phyloP scores from a whole-genome alignment of 2,888 invertebrate genomes.

The Portevinia maculata region DNA sequence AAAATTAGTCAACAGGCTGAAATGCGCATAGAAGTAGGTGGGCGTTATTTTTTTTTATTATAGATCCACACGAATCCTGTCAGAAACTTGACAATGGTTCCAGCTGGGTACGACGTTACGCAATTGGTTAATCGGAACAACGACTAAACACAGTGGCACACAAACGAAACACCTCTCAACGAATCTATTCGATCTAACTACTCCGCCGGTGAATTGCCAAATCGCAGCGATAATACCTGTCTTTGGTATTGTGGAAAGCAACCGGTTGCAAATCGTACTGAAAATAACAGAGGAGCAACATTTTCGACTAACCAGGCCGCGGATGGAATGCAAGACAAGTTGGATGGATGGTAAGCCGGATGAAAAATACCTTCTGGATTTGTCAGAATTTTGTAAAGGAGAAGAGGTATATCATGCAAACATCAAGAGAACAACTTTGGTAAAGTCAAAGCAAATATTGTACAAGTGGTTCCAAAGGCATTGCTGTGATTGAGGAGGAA shows the following conservation, averaged over 20 bases:
- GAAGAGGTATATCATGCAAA: conserved; percentile 3
- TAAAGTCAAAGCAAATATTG: neutral
- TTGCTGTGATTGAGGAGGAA: neutral
- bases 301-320: conserved; percentile 72
- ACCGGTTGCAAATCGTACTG: conserved; percentile 34
- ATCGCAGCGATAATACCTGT: neutral
- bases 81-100: conserved; percentile 75
- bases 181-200: conserved; percentile 56
- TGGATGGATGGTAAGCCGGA: neutral
- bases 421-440: conserved; percentile 31
- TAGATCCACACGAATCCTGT: conserved; percentile 52
- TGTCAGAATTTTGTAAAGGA: conserved; percentile 32
- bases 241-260: neutral
- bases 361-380: conserved; percentile 37
- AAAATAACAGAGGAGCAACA: conserved; percentile 58
- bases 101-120: conserved; percentile 76
- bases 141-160: conserved; percentile 77
- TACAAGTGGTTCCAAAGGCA: conserved; percentile 5
- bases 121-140: conserved; percentile 74
- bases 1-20: conserved; percentile 12
- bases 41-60: neutral
- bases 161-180: conserved; percentile 75
- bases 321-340: conserved; percentile 59
- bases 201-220: conserved; percentile 2
- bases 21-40: conserved; percentile 22